Percentiles rank a stretch among this genome's conserved stretches.
Evolutionary conservation across 2,113 vertebrate species (phyloP).

Genomic region (Xiphias gladius): DNA sequence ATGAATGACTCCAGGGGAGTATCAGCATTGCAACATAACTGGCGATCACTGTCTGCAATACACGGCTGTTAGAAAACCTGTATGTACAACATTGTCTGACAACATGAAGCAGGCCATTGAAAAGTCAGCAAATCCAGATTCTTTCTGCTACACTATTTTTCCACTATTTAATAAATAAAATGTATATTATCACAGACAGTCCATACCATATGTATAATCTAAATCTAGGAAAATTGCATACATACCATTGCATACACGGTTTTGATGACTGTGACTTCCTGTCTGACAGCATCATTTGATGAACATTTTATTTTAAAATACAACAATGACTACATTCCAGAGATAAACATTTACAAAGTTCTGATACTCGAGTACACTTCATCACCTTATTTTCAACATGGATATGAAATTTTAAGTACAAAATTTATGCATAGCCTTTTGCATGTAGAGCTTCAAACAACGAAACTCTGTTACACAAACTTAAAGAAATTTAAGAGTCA

Average conservation of each 20-base stretch:
- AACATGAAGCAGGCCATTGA: neutral
- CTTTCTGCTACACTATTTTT: neutral
- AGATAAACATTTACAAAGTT: neutral
- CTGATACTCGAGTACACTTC: neutral
- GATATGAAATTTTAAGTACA: neutral
- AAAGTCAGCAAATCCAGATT: neutral
- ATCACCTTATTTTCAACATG: neutral
- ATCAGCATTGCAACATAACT: neutral
- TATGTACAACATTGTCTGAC: neutral
- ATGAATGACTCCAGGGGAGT: neutral
- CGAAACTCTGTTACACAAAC: neutral
- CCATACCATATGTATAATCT: neutral
- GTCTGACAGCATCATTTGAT: slow-evolving; percentile 22
- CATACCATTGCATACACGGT: neutral
- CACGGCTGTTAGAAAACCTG: neutral
- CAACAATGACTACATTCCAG: slow-evolving; percentile 23
- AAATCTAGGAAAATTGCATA: neutral
- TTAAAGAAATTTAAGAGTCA: neutral
- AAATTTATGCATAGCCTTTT: neutral
- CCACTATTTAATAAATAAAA: neutral
- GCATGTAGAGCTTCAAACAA: neutral
- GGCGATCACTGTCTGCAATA: neutral
- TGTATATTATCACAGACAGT: neutral
- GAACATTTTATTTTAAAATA: slow-evolving; percentile 28
- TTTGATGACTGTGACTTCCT: neutral